Evolutionary conservation across 2,888 invertebrate genomes (phyloP).

Genomic region (Dysmachus trigonus): DNA sequence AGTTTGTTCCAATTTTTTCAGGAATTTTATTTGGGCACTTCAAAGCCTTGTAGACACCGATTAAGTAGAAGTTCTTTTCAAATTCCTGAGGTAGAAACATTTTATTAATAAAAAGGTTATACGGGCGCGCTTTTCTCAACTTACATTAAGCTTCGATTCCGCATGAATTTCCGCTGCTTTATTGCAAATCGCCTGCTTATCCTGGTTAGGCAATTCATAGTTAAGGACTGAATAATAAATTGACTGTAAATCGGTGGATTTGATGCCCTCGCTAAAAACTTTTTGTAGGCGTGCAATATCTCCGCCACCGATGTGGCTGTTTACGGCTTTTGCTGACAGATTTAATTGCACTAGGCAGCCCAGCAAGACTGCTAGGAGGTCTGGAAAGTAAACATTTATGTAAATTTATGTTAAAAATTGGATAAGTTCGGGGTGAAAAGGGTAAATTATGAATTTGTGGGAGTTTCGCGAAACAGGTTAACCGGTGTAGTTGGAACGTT

Average conservation of each 20-base stretch:
- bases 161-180: conserved; percentile 55
- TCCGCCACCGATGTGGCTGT: conserved; percentile 57
- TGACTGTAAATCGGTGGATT: conserved; percentile 71
- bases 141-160: conserved; percentile 66
- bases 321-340: conserved; percentile 56
- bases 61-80: conserved; percentile 73
- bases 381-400: background rate
- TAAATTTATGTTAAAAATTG: no score
- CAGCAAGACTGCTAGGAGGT: conserved; percentile 15
- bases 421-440: background rate
- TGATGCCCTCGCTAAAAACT: conserved; percentile 64
- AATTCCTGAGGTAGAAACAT: conserved; percentile 55
- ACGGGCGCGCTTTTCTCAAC: conserved; percentile 41
- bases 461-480: background rate
- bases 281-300: conserved; percentile 61
- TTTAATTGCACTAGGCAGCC: background rate
- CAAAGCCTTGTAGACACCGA: conserved; percentile 71
- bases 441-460: background rate
- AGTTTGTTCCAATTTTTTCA: conserved; percentile 66
- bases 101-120: background rate
- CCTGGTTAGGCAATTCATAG: conserved; percentile 71
- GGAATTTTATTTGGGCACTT: conserved; percentile 63
- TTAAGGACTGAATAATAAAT: conserved; percentile 81
- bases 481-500: background rate
- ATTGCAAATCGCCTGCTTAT: conserved; percentile 67